These are phyloP conservation scores for Crotalus viridis DNA, from an alignment of 2,113 vertebrate genomes.

Conservation along the genomic window DNA sequence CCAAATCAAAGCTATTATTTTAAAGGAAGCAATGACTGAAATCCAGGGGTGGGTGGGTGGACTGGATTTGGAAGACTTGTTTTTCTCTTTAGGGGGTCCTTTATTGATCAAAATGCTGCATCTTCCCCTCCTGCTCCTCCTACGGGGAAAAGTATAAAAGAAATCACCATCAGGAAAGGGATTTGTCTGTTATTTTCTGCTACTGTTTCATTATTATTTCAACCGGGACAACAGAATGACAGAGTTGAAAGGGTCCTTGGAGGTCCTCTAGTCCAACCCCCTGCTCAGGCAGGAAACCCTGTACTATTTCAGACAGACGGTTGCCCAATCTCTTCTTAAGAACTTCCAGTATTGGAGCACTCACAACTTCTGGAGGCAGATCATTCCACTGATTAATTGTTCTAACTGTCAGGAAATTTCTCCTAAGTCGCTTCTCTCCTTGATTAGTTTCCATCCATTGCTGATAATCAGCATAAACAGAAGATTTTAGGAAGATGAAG, in stretches of 20 bases:
- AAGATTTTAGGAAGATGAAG: not conserved
- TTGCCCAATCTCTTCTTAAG: not conserved
- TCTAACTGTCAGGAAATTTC: not conserved
- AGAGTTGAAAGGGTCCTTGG: too few relatives aligned
- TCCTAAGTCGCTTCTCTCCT: too few relatives aligned
- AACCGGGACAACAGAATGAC: not conserved
- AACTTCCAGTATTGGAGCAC: not conserved
- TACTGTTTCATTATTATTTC: not conserved
- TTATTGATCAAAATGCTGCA: constrained; percentile 39
- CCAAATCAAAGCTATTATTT: constrained; percentile 21
- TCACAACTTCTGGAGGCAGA: not conserved
- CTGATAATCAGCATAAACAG: not conserved
- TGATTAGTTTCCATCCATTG: too few relatives aligned
- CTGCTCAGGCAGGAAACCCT: too few relatives aligned
- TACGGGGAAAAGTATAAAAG: not conserved
- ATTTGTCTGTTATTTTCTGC: not conserved
- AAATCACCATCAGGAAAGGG: not conserved
- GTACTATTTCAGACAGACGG: not conserved
- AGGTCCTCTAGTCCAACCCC: too few relatives aligned
- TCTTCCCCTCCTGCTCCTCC: not conserved
- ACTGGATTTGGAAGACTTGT: constrained; percentile 39
- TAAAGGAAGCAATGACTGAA: constrained; percentile 36
- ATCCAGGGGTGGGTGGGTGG: not conserved
- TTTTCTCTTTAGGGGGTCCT: constrained; percentile 46
- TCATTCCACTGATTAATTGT: too few relatives aligned